Conservation (phyloP, 92 coral and sea anemone genomes). For the Zoanthus sansibaricus region DNA sequence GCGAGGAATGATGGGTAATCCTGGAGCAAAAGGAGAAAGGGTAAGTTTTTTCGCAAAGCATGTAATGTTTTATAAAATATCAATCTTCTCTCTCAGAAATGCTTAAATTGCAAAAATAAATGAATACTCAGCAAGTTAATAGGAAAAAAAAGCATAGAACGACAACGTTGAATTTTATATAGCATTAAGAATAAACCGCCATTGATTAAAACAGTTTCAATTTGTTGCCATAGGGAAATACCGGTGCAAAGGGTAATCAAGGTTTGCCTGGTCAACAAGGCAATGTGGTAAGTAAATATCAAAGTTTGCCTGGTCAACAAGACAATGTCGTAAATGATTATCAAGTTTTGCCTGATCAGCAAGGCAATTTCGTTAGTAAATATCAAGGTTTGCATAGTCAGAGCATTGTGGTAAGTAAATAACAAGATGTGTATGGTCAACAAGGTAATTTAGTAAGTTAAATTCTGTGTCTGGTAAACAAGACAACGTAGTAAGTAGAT, state of each 20-base stretch:
- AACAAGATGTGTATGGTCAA: neutral
- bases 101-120: too few species aligned
- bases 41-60: too few species aligned
- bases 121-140: too few species aligned
- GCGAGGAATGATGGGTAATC: too few species aligned
- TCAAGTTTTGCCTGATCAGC: neutral
- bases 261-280: neutral
- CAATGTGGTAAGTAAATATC: neutral
- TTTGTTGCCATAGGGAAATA: neutral
- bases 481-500: neutral
- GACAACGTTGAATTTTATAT: too few species aligned
- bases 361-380: neutral
- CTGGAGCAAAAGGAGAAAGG: too few species aligned
- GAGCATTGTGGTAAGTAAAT: neutral
- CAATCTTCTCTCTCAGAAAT: too few species aligned
- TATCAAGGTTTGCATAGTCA: neutral
- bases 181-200: too few species aligned
- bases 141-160: too few species aligned
- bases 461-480: neutral
- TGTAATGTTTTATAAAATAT: too few species aligned
- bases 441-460: neutral
- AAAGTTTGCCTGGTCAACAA: neutral
- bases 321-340: neutral
- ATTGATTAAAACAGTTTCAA: too few species aligned
- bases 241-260: conserved; percentile 1